A percentile compares a stretch with the other conserved stretches of the same genome.
These are phyloP conservation scores for Hetaerina titia DNA, from an alignment of 2,888 invertebrate species.

Conservation along the genomic window DNA sequence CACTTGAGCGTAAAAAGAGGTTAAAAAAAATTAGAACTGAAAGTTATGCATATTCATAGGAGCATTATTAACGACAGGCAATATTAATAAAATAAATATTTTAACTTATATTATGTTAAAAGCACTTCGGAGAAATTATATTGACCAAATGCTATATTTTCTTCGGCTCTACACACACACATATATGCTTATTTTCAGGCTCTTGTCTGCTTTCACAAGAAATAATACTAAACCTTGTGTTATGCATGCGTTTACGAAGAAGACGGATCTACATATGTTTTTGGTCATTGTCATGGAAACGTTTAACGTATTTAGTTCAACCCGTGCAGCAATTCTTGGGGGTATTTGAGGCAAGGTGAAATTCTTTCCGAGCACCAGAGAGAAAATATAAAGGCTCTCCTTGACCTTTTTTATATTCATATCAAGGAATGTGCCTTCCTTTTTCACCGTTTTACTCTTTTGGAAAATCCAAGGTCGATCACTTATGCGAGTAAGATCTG, in stretches of 20 bases:
- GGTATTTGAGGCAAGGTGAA: background rate
- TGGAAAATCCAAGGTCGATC: background rate
- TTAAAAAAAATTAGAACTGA: background rate
- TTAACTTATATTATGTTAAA: too few species aligned
- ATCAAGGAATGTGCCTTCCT: background rate
- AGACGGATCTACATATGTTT: too few species aligned
- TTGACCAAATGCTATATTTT: too few species aligned
- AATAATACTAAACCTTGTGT: too few species aligned
- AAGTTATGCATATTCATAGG: slow-evolving; percentile 5
- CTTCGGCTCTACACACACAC: too few species aligned
- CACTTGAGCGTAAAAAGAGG: background rate
- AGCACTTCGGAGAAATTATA: too few species aligned
- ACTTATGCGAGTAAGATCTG: background rate
- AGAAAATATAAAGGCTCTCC: background rate
- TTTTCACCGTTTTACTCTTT: background rate
- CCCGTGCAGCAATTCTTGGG: background rate
- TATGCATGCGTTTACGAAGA: too few species aligned
- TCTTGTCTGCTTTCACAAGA: too few species aligned
- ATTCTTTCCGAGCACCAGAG: background rate
- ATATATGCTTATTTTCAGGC: too few species aligned
- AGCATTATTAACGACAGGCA: too few species aligned
- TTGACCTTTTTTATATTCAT: slow-evolving; percentile 18
- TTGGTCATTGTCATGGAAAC: too few species aligned
- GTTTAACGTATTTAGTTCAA: background rate
- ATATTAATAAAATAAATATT: too few species aligned